Evolutionary conservation across 2,797 vertebrate genomes (phyloP), one percentile per base, ranked within the genome.

Genomic region (Mus spretus): DNA sequence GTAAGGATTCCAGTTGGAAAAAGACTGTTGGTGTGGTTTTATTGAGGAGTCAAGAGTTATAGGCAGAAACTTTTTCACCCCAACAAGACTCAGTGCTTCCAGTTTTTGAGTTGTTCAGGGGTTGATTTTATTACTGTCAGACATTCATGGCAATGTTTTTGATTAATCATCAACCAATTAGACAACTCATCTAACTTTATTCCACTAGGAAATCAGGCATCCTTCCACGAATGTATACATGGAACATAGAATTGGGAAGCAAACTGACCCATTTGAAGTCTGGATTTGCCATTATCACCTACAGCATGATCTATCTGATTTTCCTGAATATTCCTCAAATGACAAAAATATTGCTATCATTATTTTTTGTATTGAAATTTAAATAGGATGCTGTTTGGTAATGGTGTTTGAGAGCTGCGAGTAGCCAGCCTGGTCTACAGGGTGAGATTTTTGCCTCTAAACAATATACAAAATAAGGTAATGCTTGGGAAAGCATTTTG

Each of bases 271-370:
- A 8, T 87, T 77, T 91, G 57, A n/a, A 31, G 59, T 95, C 34
- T 83, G 20, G 8, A 22, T 79, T 91, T 75, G 81, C 20, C 34
- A 77, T 44, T 94, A 61, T 47, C 44, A 53, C n/a, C 40, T 65
- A 17, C 28, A 65, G 2, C 15, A 84, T 4, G 10, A 47, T 84
- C 4, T 7, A 40, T 47, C 80, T 92, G 75, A 26, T 34, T 22
- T 92, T 75, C 84, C 11, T 57, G 6, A 87, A 31, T 7, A 13
- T 89, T 40, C 63, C 57, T 81, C 72, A 78, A 89, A 57, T 50
- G 37, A 22, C 34, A 93, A 81, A 86, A 89, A 28, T 40, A 40
- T 93, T 40, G 8, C 8, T 93, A 90, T 61, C 13, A 95, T 74
- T 31, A 93, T 72, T 80, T 13, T 4, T 80, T n/a, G 7, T 22